Evolutionary conservation across 1,140 invertebrate species (phyloP).

Genomic region (Delia radicum): DNA sequence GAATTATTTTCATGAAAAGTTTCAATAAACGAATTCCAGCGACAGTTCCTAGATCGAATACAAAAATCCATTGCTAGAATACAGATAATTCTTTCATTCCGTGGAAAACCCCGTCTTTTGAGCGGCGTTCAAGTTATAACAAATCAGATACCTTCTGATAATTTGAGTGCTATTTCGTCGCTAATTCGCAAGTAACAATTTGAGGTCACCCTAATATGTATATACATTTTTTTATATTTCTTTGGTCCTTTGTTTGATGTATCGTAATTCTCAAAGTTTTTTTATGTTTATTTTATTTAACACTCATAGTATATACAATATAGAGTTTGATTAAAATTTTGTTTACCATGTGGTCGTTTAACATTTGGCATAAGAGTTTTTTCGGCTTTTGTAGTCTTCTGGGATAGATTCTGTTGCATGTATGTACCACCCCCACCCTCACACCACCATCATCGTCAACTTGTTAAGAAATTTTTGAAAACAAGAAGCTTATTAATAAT

Average conservation of each 20-base stretch:
- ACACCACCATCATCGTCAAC: neutral
- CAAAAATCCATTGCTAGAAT: no score
- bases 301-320: neutral
- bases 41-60: no score
- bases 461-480: neutral
- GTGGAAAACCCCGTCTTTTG: no score
- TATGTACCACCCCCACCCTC: neutral
- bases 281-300: conserved; percentile 21
- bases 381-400: neutral
- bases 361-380: neutral
- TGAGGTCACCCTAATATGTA: neutral
- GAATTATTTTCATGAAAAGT: no score
- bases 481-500: neutral
- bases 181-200: no score
- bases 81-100: no score
- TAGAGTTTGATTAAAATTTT: conserved; percentile 17
- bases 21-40: no score
- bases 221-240: neutral
- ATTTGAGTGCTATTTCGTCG: no score
- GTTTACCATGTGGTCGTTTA: conserved; percentile 10
- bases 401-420: neutral
- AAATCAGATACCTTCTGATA: no score
- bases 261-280: neutral
- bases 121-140: no score
- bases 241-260: neutral